Conservation (phyloP, 2,888 invertebrate species). For the Dromius quadrimaculatus region DNA sequence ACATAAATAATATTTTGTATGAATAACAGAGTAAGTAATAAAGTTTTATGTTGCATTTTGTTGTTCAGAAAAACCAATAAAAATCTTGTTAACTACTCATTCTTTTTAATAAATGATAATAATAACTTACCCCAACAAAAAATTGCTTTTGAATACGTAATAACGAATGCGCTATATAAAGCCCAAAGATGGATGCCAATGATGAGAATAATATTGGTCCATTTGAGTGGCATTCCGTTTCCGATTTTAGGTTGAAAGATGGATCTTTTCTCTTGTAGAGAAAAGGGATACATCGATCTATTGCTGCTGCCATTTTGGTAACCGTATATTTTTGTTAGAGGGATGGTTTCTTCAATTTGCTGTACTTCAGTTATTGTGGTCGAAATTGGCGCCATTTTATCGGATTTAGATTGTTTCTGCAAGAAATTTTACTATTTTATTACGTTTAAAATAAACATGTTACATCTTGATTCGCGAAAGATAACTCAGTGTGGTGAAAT, state of each 20-base stretch:
- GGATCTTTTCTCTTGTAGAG: background rate
- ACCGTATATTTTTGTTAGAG: background rate
- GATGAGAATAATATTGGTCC: conserved; percentile 27
- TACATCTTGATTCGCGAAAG: conserved; percentile 19
- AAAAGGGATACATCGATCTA: background rate
- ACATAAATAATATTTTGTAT: no score
- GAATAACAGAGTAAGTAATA: no score
- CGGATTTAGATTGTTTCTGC: background rate
- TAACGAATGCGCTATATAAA: conserved; percentile 12
- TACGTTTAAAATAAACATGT: background rate
- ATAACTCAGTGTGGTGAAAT: conserved; percentile 19
- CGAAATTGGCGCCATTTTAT: conserved; percentile 39
- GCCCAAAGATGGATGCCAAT: conserved; percentile 26
- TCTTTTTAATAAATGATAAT: no score
- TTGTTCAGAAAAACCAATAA: no score
- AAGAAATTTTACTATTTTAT: conserved; percentile 1
- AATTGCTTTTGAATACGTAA: background rate
- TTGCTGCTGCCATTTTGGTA: conserved; percentile 22
- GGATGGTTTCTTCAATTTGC: background rate
- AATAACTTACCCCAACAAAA: conserved; percentile 24
- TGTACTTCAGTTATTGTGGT: conserved; percentile 40
- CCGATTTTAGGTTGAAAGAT: conserved; percentile 25
- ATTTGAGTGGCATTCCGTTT: conserved; percentile 40
- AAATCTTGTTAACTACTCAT: no score
- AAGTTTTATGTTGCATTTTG: no score